These are phyloP conservation scores for Okamejei kenojei DNA, from an alignment of 2,797 vertebrate genomes.

Conservation along the genomic window DNA sequence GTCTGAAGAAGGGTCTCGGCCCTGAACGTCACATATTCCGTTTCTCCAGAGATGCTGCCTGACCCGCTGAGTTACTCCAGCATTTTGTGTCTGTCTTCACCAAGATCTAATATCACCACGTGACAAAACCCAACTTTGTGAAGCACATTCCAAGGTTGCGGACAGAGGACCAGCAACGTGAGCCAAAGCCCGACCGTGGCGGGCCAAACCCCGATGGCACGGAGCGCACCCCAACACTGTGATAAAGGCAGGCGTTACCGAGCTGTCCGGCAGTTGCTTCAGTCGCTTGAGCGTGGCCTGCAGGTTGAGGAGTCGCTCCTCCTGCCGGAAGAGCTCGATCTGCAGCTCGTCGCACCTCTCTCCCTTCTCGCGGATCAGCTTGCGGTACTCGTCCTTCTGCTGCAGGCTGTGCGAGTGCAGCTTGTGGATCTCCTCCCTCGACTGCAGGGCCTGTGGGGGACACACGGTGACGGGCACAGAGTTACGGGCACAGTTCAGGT, in stretches of 20 bases:
- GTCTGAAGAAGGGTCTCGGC: no score
- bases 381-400: conserved; percentile 74
- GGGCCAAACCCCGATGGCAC: not conserved
- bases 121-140: no score
- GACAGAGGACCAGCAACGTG: no score
- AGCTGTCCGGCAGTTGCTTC: conserved; percentile 48
- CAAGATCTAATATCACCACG: no score
- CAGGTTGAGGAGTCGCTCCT: conserved; percentile 65
- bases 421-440: conserved; percentile 62
- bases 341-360: conserved; percentile 74
- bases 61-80: no score
- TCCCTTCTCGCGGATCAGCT: conserved; percentile 68
- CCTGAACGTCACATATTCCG: no score
- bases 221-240: not conserved
- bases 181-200: no score
- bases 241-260: conserved; percentile 44
- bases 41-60: no score
- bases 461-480: not conserved
- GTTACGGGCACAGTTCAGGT: not conserved
- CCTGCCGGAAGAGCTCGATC: conserved; percentile 70
- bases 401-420: conserved; percentile 67
- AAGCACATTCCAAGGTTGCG: no score
- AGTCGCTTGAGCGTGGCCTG: conserved; percentile 63
- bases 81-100: no score
- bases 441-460: conserved; percentile 58